Conservation (phyloP, 2,113 vertebrate species). For the Potamarius usumacintae region DNA sequence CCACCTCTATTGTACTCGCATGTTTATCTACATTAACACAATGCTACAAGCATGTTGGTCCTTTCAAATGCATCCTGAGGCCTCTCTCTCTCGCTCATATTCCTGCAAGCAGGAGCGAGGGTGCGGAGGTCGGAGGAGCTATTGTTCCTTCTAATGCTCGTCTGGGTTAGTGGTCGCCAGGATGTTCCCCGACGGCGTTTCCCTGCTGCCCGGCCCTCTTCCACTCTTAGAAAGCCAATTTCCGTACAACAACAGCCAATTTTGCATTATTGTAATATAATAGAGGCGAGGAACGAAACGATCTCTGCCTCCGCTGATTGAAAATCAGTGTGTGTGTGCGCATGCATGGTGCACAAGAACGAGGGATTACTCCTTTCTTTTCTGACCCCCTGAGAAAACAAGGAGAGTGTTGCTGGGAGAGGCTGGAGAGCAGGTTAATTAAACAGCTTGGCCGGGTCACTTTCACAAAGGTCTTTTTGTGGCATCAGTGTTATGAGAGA, state of each 20-base stretch:
- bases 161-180: conserved; percentile 56
- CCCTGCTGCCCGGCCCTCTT: conserved; percentile 40
- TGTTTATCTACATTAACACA: conserved; percentile 18
- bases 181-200: conserved; percentile 48
- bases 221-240: conserved; percentile 68
- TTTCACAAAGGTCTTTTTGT: conserved; percentile 55
- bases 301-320: conserved; percentile 45
- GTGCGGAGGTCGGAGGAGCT: conserved; percentile 35
- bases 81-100: conserved; percentile 3
- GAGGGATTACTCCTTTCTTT: conserved; percentile 53
- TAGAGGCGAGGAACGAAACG: conserved; percentile 16
- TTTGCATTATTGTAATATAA: conserved; percentile 50
- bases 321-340: conserved; percentile 28
- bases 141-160: conserved; percentile 52
- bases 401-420: conserved; percentile 38
- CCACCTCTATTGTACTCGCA: background rate
- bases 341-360: conserved; percentile 54
- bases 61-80: conserved; percentile 10
- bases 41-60: conserved; percentile 27
- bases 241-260: conserved; percentile 66
- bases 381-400: conserved; percentile 61
- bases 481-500: conserved; percentile 52
- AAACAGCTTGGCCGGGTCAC: conserved; percentile 43
- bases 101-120: conserved; percentile 12
- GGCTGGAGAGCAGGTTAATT: conserved; percentile 53